These are phyloP conservation scores for Argya squamiceps DNA, from an alignment of 2,797 vertebrate species.

Conservation along the genomic window DNA sequence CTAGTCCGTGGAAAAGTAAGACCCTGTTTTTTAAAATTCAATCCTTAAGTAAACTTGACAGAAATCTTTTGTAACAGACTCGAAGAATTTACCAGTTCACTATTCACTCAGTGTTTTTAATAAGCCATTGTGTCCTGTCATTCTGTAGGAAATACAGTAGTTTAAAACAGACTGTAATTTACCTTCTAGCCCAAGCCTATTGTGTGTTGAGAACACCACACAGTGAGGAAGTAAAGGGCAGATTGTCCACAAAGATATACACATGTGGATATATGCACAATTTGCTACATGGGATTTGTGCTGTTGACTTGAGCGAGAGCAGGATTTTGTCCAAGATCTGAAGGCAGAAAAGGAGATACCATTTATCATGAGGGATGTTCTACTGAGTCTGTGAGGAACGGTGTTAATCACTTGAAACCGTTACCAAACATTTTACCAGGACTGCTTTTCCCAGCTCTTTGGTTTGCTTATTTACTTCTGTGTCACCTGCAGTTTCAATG, in stretches of 20 bases:
- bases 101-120: background rate
- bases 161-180: background rate
- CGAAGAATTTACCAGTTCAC: background rate
- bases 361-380: background rate
- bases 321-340: background rate
- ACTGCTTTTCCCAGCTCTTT: background rate
- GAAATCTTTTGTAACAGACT: background rate
- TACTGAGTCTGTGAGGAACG: background rate
- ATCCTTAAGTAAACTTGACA: background rate
- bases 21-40: background rate
- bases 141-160: background rate
- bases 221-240: background rate
- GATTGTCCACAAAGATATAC: background rate
- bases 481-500: background rate
- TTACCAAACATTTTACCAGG: background rate
- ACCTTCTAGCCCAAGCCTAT: background rate
- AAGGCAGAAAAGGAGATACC: background rate
- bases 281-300: background rate
- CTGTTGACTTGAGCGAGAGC: background rate
- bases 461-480: background rate
- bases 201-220: background rate
- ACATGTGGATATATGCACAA: background rate
- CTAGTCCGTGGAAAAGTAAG: slow-evolving; percentile 91
- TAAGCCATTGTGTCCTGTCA: background rate
- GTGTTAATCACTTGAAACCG: background rate